phyloP scores from a whole-genome alignment of 2,888 invertebrate species.

The Drosophila anceps region DNA sequence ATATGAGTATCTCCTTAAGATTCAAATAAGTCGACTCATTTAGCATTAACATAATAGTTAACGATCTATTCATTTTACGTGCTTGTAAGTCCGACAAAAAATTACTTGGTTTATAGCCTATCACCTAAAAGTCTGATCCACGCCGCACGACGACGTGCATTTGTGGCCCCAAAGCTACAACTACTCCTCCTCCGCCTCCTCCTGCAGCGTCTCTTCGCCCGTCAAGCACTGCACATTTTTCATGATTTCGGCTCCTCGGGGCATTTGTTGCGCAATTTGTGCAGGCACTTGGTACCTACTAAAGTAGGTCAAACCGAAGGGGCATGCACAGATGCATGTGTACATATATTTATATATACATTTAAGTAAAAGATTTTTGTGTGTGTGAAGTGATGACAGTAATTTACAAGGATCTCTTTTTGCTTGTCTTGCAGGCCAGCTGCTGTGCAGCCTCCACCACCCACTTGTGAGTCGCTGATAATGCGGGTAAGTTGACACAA shows the following conservation, averaged over 20 bases:
- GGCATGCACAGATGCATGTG: background rate
- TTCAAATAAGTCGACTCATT: background rate
- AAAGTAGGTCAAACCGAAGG: slow-evolving; percentile 45
- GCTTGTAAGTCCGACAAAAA: background rate
- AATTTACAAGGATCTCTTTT: slow-evolving; percentile 38
- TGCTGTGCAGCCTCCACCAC: slow-evolving; percentile 21
- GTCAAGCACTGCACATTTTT: slow-evolving; percentile 38
- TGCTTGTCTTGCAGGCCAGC: slow-evolving; percentile 20
- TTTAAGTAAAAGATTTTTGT: slow-evolving; percentile 24
- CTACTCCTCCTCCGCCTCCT: background rate
- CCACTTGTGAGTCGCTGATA: slow-evolving; percentile 32
- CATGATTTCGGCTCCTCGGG: slow-evolving; percentile 41
- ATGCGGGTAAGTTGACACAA: slow-evolving; percentile 63
- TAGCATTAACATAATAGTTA: background rate
- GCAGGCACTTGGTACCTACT: slow-evolving; percentile 37
- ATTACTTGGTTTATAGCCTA: slow-evolving; percentile 6
- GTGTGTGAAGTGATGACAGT: slow-evolving; percentile 34
- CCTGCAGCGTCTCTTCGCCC: background rate
- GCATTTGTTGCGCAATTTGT: slow-evolving; percentile 64
- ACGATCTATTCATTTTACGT: slow-evolving; percentile 1
- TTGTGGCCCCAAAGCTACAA: background rate
- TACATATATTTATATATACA: background rate
- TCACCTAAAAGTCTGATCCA: slow-evolving; percentile 7
- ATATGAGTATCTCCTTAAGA: background rate
- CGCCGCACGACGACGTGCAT: background rate